Conservation (phyloP, 2,797 vertebrate species). For the Danio jaintianensis region DNA sequence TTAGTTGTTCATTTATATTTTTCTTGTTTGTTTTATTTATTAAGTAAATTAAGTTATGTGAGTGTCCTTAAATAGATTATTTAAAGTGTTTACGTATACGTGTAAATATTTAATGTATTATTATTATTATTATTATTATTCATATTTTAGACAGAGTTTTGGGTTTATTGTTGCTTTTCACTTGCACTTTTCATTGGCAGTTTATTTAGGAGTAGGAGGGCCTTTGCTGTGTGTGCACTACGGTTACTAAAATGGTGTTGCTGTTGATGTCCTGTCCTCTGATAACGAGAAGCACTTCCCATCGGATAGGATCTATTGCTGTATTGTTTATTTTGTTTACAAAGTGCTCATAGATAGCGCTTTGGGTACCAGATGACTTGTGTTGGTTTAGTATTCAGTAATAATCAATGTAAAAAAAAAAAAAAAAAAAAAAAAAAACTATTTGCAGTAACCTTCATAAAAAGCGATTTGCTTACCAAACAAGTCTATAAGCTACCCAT, state of each 20-base stretch:
- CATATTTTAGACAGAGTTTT: slow-evolving; percentile 78
- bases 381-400: slow-evolving; percentile 15
- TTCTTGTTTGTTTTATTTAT: slow-evolving; percentile 72
- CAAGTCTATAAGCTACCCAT: slow-evolving; percentile 65
- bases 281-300: slow-evolving; percentile 77
- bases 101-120: slow-evolving; percentile 74
- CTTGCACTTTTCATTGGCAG: slow-evolving; percentile 86
- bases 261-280: slow-evolving; percentile 53
- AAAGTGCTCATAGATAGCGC: slow-evolving; percentile 74
- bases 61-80: slow-evolving; percentile 73
- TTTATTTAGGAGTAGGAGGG: slow-evolving; percentile 62
- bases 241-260: slow-evolving; percentile 69
- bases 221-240: slow-evolving; percentile 60
- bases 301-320: slow-evolving; percentile 73
- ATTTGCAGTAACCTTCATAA: not conserved
- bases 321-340: slow-evolving; percentile 71
- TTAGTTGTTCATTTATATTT: slow-evolving; percentile 82
- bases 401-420: no score
- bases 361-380: slow-evolving; percentile 48
- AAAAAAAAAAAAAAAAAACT: no score
- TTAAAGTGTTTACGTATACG: slow-evolving; percentile 82
- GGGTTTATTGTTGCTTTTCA: slow-evolving; percentile 79
- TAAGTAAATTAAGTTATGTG: slow-evolving; percentile 80
- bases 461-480: not conserved
- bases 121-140: slow-evolving; percentile 70